phyloP scores from a whole-genome alignment of 2,797 vertebrate genomes.

The Hemibagrus guttatus region DNA sequence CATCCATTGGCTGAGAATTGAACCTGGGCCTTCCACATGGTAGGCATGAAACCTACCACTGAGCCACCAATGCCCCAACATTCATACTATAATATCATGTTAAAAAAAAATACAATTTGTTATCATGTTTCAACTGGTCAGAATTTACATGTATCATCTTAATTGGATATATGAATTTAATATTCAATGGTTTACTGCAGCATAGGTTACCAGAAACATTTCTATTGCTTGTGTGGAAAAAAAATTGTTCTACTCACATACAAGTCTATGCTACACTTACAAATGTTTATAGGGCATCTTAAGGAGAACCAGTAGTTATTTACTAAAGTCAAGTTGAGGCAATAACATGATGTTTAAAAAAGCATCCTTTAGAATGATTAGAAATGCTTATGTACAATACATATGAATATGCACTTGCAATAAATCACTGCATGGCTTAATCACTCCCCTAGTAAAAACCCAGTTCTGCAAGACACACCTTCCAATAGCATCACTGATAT shows the following conservation, averaged over 20 bases:
- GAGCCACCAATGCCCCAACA: too few species aligned
- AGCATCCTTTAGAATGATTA: not conserved
- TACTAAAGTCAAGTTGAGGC: not conserved
- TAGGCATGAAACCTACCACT: too few species aligned
- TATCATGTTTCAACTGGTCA: not conserved
- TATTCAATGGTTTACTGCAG: not conserved
- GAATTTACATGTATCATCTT: not conserved
- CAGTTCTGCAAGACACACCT: slow-evolving; percentile 13
- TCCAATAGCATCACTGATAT: slow-evolving; percentile 22
- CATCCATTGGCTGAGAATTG: too few species aligned
- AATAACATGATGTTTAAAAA: not conserved
- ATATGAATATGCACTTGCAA: not conserved
- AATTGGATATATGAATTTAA: not conserved
- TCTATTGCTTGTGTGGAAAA: not conserved
- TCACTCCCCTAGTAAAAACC: not conserved
- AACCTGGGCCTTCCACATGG: too few species aligned
- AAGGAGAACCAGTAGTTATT: not conserved
- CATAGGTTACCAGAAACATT: not conserved
- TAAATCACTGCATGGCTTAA: not conserved
- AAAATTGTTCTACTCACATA: not conserved
- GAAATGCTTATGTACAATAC: not conserved
- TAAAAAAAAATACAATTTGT: not conserved
- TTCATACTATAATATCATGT: too few species aligned
- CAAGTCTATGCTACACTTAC: not conserved
- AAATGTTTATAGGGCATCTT: not conserved